Evolutionary conservation across 2,797 vertebrate genomes (phyloP), one percentile per base, ranked within the genome.

Genomic region (Craterocephalus amniculus): DNA sequence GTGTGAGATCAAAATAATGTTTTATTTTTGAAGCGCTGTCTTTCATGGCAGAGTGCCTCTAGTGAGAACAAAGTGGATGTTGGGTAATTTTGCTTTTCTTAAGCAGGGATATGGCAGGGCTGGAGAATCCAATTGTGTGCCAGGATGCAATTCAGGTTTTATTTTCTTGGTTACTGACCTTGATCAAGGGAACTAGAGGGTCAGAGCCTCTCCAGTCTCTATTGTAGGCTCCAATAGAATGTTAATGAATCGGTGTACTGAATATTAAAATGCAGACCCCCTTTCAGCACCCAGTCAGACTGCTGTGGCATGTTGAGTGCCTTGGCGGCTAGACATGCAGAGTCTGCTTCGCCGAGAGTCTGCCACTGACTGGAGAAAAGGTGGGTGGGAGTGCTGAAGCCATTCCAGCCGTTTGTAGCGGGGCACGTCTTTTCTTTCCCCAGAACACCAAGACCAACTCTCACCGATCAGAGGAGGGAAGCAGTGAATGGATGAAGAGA

Each of bases 161-260:
- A 91, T 94, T 93, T 94, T 91, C 91, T 92, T 93, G 89, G 90
- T 93, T 89, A 91, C 89, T 92, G 91, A 95, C 93, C 93, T 94
- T 95, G 92, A 95, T 95, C 85, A 63, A 77, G 84, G 86, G 89
- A 93, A 90, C 83, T 67, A 75, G 80, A 85, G 89, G 92, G 93
- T 93, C 89, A 92, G 81, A 94, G 90, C 90, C 91, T 93, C 93
- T 95, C 81, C 90, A 91, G 89, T 89, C 79, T 77, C 83, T 86
- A 93, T 93, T 93, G 92, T 92, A 54, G 64, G 69, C 86, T 85
- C 70, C 76, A 90, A 92, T 85, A 93, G 93, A 94, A 94, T 92
- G 92, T 90, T 95, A 95, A 95, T 94, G 93, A 94, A 93, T 92
- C 85, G 89, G 80, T 68, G 85, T 78, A 31, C 84, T 79, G 88